These are phyloP conservation scores for Acanthisitta chloris DNA, from an alignment of 2,113 vertebrate species.

Conservation along the genomic window DNA sequence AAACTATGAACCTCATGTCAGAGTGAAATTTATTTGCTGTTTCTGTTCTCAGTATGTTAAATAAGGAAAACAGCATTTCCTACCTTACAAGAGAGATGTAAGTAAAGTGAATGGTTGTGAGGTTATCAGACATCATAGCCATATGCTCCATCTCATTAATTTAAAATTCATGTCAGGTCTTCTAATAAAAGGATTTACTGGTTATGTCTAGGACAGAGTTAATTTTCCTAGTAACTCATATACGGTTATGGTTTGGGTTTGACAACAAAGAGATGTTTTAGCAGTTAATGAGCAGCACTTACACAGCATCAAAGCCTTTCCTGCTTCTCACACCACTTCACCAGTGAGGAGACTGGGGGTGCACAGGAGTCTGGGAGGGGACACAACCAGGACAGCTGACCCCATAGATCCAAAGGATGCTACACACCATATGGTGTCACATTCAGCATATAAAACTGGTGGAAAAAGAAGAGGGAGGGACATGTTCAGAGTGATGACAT, in stretches of 20 bases:
- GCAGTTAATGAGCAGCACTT: not conserved
- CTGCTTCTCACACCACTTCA: not conserved
- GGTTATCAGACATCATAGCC: not conserved
- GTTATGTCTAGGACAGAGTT: not conserved
- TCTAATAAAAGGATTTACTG: not conserved
- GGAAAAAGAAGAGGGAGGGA: accelerated
- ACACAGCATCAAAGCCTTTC: not conserved
- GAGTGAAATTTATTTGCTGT: not conserved
- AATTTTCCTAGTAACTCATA: not conserved
- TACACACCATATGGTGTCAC: not conserved
- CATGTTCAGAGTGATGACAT: accelerated
- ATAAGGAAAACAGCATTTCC: not conserved
- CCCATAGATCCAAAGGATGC: not conserved
- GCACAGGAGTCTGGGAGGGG: not conserved
- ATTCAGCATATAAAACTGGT: not conserved
- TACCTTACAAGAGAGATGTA: not conserved
- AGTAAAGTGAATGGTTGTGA: not conserved
- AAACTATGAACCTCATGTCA: not conserved
- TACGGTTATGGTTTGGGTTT: not conserved
- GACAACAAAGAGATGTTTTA: not conserved
- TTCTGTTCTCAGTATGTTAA: not conserved
- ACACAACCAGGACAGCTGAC: not conserved
- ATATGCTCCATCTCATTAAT: not conserved
- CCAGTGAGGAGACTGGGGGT: accelerated
- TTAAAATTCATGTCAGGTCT: not conserved